A percentile compares a stretch with the other conserved stretches of the same genome.
These are phyloP conservation scores for Odontesthes bonariensis DNA, from an alignment of 2,113 vertebrate genomes.

Conservation along the genomic window DNA sequence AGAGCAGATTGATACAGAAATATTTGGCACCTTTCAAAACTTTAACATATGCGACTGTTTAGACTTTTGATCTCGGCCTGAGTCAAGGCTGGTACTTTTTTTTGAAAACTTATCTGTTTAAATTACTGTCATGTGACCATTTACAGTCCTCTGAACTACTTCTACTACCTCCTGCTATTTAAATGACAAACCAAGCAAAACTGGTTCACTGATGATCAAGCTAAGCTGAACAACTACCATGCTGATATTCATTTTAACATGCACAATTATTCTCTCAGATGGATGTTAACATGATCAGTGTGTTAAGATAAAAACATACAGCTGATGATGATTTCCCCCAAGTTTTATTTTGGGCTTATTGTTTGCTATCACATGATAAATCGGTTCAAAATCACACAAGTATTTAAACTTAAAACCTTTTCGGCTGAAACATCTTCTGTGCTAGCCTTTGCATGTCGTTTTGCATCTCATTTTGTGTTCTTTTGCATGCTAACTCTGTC, in stretches of 20 bases:
- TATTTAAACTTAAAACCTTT: neutral
- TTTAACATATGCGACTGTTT: too few relatives aligned
- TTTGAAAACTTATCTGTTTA: too few relatives aligned
- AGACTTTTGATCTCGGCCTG: too few relatives aligned
- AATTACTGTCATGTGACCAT: neutral
- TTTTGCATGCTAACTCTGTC: constrained; percentile 36
- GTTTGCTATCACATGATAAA: neutral
- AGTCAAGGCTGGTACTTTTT: too few relatives aligned
- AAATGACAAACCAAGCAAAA: too few relatives aligned
- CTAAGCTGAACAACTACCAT: too few relatives aligned
- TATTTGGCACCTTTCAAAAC: too few relatives aligned
- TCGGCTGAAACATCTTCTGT: neutral
- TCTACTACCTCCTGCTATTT: neutral
- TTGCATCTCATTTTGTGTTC: neutral
- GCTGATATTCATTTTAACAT: too few relatives aligned
- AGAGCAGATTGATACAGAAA: too few relatives aligned
- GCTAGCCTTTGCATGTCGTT: constrained; percentile 1
- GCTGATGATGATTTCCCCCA: neutral
- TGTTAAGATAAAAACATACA: neutral
- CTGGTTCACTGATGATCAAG: too few relatives aligned
- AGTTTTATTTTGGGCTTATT: too few relatives aligned
- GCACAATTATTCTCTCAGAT: too few relatives aligned
- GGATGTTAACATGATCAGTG: neutral
- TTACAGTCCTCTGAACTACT: neutral
- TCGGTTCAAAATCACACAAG: neutral